phyloP scores from a whole-genome alignment of 1,140 invertebrate genomes.

The Sminthurides bifidus region DNA sequence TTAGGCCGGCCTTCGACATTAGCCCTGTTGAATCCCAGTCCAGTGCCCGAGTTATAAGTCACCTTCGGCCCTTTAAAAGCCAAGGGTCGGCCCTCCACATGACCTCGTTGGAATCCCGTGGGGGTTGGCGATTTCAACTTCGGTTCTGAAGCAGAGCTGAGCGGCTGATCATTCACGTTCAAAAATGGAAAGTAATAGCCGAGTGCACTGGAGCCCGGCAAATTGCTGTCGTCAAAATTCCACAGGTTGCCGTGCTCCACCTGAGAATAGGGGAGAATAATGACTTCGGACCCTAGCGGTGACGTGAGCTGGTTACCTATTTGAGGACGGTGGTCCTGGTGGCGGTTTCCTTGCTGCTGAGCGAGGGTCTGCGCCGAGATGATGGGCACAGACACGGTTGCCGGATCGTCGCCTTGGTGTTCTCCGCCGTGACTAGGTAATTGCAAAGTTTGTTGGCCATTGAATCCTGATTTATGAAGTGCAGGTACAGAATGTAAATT shows the following conservation, averaged over 20 bases:
- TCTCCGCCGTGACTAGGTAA: neutral
- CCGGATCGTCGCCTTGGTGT: neutral
- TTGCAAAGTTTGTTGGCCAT: neutral
- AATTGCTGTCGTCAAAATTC: neutral
- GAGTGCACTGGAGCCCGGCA: neutral
- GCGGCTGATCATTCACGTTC: neutral
- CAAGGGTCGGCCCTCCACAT: slow-evolving; percentile 13
- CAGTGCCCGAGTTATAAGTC: neutral
- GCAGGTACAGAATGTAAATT: slow-evolving; percentile 4
- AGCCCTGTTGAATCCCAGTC: neutral
- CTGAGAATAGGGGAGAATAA: neutral
- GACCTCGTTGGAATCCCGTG: slow-evolving; percentile 17
- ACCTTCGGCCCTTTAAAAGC: neutral
- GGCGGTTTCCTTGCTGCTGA: too few species aligned
- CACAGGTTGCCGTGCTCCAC: neutral
- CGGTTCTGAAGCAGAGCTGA: neutral
- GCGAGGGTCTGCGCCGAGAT: too few species aligned
- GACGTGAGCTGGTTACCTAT: neutral
- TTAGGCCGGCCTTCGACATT: neutral
- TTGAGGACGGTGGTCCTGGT: neutral
- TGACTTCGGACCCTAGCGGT: too few species aligned
- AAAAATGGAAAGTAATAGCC: slow-evolving; percentile 3
- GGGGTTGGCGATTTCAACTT: neutral
- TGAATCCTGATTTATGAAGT: neutral
- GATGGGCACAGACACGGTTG: neutral